Evolutionary conservation across 1,140 invertebrate species (phyloP), one percentile per base, ranked within the genome.

Genomic region (Piezodorus guildinii): DNA sequence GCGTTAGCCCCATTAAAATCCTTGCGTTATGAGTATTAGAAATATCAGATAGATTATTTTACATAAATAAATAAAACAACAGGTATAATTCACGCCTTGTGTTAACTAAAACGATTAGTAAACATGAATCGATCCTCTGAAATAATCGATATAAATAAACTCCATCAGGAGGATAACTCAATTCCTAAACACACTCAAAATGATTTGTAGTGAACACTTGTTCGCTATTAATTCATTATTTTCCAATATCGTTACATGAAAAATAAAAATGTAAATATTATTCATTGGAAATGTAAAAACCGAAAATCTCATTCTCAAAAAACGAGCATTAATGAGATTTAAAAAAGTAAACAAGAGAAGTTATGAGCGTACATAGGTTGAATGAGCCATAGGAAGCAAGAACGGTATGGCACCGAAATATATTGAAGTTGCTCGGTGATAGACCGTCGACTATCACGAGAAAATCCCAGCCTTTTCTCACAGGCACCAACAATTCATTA

Each of bases 221-320:
- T 12, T 39, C 34, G 34, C 34, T 39, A 39, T 39, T 39, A 39
- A 39, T 39, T 39, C 34, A 39, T 8, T 39, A 39, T 39, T 8
- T 39, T 39, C 12, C 12, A 39, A 39, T 39, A 39, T 39, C 34
- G 34, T 39, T 39, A 39, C 34, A 10, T 8, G 21, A 49, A 49
- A 49, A 17, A n/a, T n/a, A n/a, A 46, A 46, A 46, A 49, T 49
- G 46, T 10, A 49, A 49, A 49, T 49, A 49, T 39, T 49, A 49
- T 49, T 49, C 46, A 49, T 49, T 49, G 46, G 16, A 49, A 19
- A 49, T 49, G 46, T 49, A 19, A 49, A 49, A 49, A 1, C n/a
- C 21, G 9, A 1, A n/a, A 10, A n/a, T n/a, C 1, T n/a, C 46
- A 19, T 21, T 49, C 21, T 49, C n/a, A 6, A 19, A 19, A 19